Base-by-base conservation (phyloP, 2,113 vertebrate species). In the Camarhynchus parvulus region DNA sequence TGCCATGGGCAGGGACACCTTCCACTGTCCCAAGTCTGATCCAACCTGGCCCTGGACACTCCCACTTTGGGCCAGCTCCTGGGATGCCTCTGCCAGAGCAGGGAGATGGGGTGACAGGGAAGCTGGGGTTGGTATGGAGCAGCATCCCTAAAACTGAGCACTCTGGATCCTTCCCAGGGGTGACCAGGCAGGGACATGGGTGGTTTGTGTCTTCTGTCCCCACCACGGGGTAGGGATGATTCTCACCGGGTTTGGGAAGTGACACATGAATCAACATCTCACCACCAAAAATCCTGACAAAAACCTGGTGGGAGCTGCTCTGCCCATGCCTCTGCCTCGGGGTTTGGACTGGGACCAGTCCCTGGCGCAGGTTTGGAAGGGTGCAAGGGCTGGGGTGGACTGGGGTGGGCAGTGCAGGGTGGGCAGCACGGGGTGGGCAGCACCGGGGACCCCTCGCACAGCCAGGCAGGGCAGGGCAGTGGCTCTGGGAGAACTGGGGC, bases 171-270 rank as follows among this genome's bases (percentile, higher is more conserved):
- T 55, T 22, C 23, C n/a, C 0, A 0, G 24, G 50, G 13, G 4
- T 1, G 14, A n/a, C 37, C 7, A 1, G 35, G 44, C 5, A 61
- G 41, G 41, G 44, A 24, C 0, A 0, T 8, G 59, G 39, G 62
- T 53, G 16, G 42, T 16, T 46, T 46, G 55, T 46, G 41, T 25
- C 50, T 58, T 41, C 82, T 53, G 50, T 30, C 31, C 44, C 30
- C 0, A 1, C 44, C n/a, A 28, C 0, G 1, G 10, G 11, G 8
- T 1, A 0, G 17, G 49, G 20, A 14, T 17, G 9, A 9, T 24
- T 41, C 68, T 53, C 13, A 11, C 9, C 39, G 11, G 20, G 23
- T 66, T 37, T 15, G 46, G 5, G 9, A 82, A 41, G 53, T 9
- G 42, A 27, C 15, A 5, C 46, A 1, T 5, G 8, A 25, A 15